Base-by-base conservation (phyloP, 2,113 vertebrate genomes). In the Uria lomvia region DNA sequence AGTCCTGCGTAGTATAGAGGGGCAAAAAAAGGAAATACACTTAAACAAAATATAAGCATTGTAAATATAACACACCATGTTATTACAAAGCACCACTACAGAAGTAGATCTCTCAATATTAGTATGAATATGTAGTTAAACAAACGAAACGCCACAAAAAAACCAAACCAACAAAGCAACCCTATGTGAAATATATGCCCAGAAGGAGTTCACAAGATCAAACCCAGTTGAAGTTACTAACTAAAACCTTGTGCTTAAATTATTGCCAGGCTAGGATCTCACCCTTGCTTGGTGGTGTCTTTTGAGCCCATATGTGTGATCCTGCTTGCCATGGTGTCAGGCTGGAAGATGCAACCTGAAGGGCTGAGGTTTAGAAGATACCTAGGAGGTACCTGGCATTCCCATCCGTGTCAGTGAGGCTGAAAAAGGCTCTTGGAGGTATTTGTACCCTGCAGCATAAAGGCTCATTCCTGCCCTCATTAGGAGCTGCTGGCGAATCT, bases 1-100 rank as follows among this genome's bases (percentile, higher is more conserved):
- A 63, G 29, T 38, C 24, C 12, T 88, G 13, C 15, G 13, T 5
- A 53, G 23, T 38, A 11, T 9, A 3, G 23, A 17, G 22, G 29
- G 23, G 9, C 5, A 1, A 2, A 4, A 3, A 20, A 49, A 23
- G 7, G 17, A 62, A 66, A 40, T n/a, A n/a, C 15, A 7, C 45
- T 72, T 90, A 73, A 86, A 34, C 7, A 56, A 78, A 79, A 53
- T 43, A 8, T 4, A 60, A 14, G 4, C 4, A 15, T 36, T 50
- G 11, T 47, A 77, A 83, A 36, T 72, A 56, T 10, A 71, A 52
- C 23, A 42, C 12, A 68, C 6, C 6, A 16, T 49, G 3, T 42
- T 40, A 13, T 75, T 60, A 47, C 38, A 67, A 77, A 78, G 10
- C 26, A 66, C 15, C 34, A 52, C 40, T 52, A 30, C 24, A 71